Percentiles rank a stretch among this genome's conserved stretches.
Evolutionary conservation across 2,888 invertebrate genomes (phyloP).

Genomic region (Tortricodes alternella): DNA sequence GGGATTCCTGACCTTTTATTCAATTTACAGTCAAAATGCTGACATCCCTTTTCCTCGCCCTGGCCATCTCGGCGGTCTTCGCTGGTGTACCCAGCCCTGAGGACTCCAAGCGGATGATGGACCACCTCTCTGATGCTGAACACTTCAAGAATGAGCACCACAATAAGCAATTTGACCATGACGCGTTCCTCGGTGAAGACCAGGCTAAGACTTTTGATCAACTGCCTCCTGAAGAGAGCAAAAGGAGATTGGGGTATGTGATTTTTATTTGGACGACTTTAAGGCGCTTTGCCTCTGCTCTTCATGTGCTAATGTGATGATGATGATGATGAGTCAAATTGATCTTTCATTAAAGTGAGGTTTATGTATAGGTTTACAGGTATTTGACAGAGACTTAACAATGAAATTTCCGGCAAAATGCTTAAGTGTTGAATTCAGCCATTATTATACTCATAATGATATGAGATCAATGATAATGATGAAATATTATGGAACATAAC

Average conservation of each 20-base stretch:
- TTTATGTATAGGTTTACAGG: too few species aligned
- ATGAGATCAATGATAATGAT: too few species aligned
- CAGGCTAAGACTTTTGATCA: slow-evolving; percentile 97
- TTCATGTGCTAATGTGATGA: too few species aligned
- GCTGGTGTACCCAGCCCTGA: slow-evolving; percentile 88
- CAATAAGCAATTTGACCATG: slow-evolving; percentile 97
- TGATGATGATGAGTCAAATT: too few species aligned
- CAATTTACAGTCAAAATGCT: slow-evolving; percentile 51
- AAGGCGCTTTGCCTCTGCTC: neutral
- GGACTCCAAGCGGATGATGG: slow-evolving; percentile 85
- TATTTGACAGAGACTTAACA: too few species aligned
- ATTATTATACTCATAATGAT: too few species aligned
- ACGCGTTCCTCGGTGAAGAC: slow-evolving; percentile 97
- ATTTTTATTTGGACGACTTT: neutral
- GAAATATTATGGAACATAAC: too few species aligned
- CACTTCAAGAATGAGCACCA: slow-evolving; percentile 92
- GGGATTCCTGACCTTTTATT: too few species aligned
- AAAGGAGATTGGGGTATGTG: slow-evolving; percentile 89
- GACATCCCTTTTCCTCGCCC: slow-evolving; percentile 59
- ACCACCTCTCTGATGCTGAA: slow-evolving; percentile 89
- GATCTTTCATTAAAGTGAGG: too few species aligned
- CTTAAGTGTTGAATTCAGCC: too few species aligned
- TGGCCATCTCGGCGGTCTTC: slow-evolving; percentile 68
- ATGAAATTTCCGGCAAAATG: too few species aligned
- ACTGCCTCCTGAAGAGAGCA: slow-evolving; percentile 96